A percentile compares a stretch with the other conserved stretches of the same genome.
phyloP scores from a whole-genome alignment of 2,888 invertebrate species.

The Seira ritae region DNA sequence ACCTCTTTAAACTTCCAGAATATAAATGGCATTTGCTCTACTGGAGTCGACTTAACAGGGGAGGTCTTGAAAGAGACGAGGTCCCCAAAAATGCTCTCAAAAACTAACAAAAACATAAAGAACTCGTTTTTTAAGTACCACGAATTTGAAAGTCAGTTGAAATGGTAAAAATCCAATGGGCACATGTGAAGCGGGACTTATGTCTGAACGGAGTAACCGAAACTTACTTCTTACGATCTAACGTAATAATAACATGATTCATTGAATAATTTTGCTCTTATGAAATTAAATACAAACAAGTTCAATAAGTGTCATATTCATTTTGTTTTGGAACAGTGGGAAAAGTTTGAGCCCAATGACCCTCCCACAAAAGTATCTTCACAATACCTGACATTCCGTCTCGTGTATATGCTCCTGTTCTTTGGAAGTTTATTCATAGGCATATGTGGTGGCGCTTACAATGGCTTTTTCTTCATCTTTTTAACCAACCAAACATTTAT shows the following conservation, averaged over 20 bases:
- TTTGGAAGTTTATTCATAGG: background rate
- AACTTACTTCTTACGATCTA: conserved; percentile 66
- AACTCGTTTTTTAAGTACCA: too few species aligned
- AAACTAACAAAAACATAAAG: too few species aligned
- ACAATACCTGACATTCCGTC: background rate
- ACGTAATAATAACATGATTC: conserved; percentile 35
- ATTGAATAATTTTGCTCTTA: too few species aligned
- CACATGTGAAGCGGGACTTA: background rate
- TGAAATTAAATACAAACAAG: background rate
- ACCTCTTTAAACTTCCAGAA: too few species aligned
- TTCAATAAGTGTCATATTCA: background rate
- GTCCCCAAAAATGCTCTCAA: too few species aligned
- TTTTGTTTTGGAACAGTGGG: conserved; percentile 52
- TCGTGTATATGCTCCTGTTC: background rate
- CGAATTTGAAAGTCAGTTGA: too few species aligned
- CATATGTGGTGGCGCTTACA: background rate
- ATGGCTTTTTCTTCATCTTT: conserved; percentile 54
- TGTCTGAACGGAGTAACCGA: conserved; percentile 38
- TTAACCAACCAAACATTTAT: conserved; percentile 61
- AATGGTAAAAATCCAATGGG: too few species aligned
- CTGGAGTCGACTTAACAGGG: too few species aligned
- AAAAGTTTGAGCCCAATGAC: conserved; percentile 57
- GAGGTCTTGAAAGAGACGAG: too few species aligned
- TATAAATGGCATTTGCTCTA: too few species aligned
- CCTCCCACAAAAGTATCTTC: background rate